Evolutionary conservation across 2,113 vertebrate genomes (phyloP).

Genomic region (Perccottus glenii): DNA sequence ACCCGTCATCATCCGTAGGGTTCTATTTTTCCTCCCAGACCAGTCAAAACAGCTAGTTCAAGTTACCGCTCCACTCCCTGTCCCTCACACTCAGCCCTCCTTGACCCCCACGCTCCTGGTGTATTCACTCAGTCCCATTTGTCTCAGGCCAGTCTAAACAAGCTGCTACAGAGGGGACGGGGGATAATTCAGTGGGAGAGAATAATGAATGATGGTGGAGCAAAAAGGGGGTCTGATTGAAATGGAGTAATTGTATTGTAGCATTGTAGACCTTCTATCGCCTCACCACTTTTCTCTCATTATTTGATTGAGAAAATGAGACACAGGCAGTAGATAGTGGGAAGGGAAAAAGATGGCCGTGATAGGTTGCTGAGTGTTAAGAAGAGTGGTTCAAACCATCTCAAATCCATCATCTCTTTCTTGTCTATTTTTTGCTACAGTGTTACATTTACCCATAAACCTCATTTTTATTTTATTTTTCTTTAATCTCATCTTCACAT

Average conservation of each 20-base stretch:
- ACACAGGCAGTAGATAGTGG: slow-evolving; percentile 3
- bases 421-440: background rate
- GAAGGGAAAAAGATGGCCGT: background rate
- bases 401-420: background rate
- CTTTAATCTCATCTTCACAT: too few relatives aligned
- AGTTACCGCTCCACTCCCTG: slow-evolving; percentile 43
- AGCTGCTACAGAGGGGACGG: slow-evolving; percentile 29
- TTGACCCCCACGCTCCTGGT: slow-evolving; percentile 62
- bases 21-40: slow-evolving; percentile 54
- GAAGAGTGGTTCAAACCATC: background rate
- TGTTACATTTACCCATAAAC: too few relatives aligned
- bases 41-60: slow-evolving; percentile 48
- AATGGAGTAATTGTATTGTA: slow-evolving; percentile 42
- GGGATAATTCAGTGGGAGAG: slow-evolving; percentile 40
- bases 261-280: slow-evolving; percentile 23
- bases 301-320: slow-evolving; percentile 12
- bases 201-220: slow-evolving; percentile 53
- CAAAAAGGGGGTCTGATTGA: slow-evolving; percentile 42
- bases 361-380: too few relatives aligned
- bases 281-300: slow-evolving; percentile 34
- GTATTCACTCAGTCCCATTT: slow-evolving; percentile 66
- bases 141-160: slow-evolving; percentile 78
- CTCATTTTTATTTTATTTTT: too few relatives aligned
- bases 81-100: slow-evolving; percentile 59
- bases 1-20: slow-evolving; percentile 36